Base-by-base conservation (phyloP, 2,113 vertebrate genomes). In the Terrapene triunguis region DNA sequence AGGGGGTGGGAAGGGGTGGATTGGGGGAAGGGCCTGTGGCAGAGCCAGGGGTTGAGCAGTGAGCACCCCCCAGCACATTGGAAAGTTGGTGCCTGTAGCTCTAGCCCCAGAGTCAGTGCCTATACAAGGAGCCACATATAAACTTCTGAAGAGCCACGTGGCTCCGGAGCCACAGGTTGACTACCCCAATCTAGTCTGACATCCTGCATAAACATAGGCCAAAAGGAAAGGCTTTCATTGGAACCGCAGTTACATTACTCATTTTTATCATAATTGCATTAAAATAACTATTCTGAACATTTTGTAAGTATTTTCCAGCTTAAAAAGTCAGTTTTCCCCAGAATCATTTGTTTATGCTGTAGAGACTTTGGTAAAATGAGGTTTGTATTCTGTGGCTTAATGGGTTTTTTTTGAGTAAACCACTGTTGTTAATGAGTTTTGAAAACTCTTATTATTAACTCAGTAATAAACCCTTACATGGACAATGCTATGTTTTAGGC, bases 171-270 rank as follows among this genome's bases (percentile, higher is more conserved):
- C 50, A 50, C 50, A 50, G 50, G 50, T 14, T 14, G 50, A 13
- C 50, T 13, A 50, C 4, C 13, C 50, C 48, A 14, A 72, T 38
- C 4, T 38, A 38, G 65, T 69, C 65, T 21, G 65, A 72, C 24
- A 53, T 38, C 53, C 38, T 82, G 53, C 24, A 29, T 29, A 82
- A 42, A 57, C 24, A 29, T 38, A 44, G 81, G 53, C 13, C 81
- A 42, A 19, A 25, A 55, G 74, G 81, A 82, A n/a, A 55, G 21
- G 13, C 51, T 62, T 55, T 3, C 80, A 62, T 80, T 72, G 89
- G 11, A 17, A 90, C 27, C 2, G 48, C 50, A 35, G 1, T 9
- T 0, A 0, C 0, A 29, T 69, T 69, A 19, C 42, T 83, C 44
- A 0, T 19, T 74, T 78, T 14, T 25, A 53, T 50, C 13, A 0